Evolutionary conservation across 2,888 invertebrate genomes (phyloP).

Genomic region (Loripinus fragilis): DNA sequence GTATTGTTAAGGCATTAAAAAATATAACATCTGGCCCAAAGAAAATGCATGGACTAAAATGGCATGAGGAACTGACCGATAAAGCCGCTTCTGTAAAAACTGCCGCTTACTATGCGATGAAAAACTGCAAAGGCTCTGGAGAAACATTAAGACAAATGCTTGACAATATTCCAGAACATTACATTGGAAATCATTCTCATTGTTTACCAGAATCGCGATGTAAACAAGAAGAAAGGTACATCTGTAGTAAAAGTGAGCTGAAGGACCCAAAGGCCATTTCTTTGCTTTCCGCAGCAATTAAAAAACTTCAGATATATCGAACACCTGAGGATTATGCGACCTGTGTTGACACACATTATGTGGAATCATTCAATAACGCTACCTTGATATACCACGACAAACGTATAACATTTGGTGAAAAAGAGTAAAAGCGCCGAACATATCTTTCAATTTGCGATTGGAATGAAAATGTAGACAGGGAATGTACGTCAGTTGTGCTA

Average conservation of each 20-base stretch:
- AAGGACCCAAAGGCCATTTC: not conserved
- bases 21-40: constrained; percentile 16
- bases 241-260: not conserved
- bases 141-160: constrained; percentile 15
- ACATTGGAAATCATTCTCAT: constrained; percentile 2
- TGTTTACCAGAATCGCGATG: not conserved
- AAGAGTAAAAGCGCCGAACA: not conserved
- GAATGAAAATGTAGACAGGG: not conserved
- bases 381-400: not conserved
- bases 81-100: constrained; percentile 33
- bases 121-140: constrained; percentile 5
- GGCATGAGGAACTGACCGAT: constrained; percentile 27
- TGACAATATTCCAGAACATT: constrained; percentile 35
- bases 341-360: constrained; percentile 47
- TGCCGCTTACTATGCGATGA: constrained; percentile 25
- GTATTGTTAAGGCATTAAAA: constrained; percentile 19
- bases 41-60: constrained; percentile 16
- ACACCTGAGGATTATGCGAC: constrained; percentile 9
- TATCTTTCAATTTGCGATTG: not conserved
- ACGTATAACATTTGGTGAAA: not conserved
- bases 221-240: not conserved
- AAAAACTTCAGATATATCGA: not conserved
- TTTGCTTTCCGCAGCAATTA: not conserved
- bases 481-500: not conserved
- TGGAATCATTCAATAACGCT: constrained; percentile 37